These are phyloP conservation scores for Ephydatia muelleri DNA, from an alignment of 37 sponge, comb jelly and placozoan genomes.

Conservation along the genomic window DNA sequence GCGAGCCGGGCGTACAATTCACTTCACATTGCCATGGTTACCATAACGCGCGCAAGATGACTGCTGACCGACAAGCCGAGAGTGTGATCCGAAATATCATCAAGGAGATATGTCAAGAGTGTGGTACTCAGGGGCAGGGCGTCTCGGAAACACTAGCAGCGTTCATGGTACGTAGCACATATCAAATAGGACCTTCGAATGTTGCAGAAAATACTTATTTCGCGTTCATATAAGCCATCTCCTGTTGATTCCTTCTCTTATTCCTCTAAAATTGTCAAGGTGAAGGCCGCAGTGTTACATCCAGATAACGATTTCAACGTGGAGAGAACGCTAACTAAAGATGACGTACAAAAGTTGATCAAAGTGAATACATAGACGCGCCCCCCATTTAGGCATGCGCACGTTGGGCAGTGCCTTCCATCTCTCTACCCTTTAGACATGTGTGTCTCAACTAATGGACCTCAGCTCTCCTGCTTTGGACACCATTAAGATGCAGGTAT, in stretches of 20 bases:
- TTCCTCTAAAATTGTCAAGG: constrained; percentile 39
- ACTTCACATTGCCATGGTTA: background rate
- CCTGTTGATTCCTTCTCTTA: background rate
- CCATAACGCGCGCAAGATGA: constrained; percentile 3
- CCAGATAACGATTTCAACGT: constrained; percentile 97
- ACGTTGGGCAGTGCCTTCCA: background rate
- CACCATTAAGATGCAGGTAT: constrained; percentile 97
- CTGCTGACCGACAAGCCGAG: constrained; percentile 84
- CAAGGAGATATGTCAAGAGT: constrained; percentile 88
- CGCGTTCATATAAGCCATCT: background rate
- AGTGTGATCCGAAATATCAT: constrained; percentile 97
- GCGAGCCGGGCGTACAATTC: background rate
- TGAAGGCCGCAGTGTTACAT: constrained; percentile 93
- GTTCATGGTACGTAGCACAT: constrained; percentile 77
- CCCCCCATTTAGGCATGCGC: background rate
- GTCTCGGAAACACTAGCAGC: constrained; percentile 97
- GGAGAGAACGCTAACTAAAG: constrained; percentile 92
- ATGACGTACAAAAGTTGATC: constrained; percentile 94
- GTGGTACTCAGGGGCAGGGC: constrained; percentile 76
- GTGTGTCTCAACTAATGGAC: constrained; percentile 80
- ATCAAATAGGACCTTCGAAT: background rate
- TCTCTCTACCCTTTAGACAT: constrained; percentile 44
- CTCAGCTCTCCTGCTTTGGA: constrained; percentile 85
- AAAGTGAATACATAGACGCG: constrained; percentile 22
- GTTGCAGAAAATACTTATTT: background rate